Base-by-base conservation (phyloP, 2,888 invertebrate species). In the Nomada fabriciana region DNA sequence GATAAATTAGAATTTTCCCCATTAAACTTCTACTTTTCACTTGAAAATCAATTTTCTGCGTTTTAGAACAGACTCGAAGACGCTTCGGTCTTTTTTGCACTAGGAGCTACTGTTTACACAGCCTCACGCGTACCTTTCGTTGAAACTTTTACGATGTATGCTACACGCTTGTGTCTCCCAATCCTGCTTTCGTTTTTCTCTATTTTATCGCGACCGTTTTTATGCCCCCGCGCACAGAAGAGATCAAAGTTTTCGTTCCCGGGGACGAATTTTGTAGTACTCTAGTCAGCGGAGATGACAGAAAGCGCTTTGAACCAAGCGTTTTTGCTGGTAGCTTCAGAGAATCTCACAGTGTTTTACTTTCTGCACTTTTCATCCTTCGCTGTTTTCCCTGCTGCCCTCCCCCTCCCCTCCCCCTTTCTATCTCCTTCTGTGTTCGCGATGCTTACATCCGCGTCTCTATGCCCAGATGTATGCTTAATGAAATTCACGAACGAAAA, bases 241-340 rank as follows among this genome's bases (percentile, higher is more conserved):
- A 84, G 86, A 84, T 84, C 72, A 80, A 86, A 87, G 84, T 83
- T 87, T 81, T 63, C 72, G 63, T 79, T 75, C 36, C 67, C 79
- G 52, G 69, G 61, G 76, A 83, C 63, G 82, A 81, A 84, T 84
- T 82, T 82, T 71, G 74, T 61, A 77, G 71, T 63, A 36, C 47
- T 71, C 73, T 42, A 75, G 84, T 84, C 84, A 75, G 23, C 75
- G 82, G 53, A 43, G 74, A 65, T 42, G 73, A 65, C 73, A 65
- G 68, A 68, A 59, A 76, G 63, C 53, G 75, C 76, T 76, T 80
- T 76, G 75, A 76, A 70, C 69, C 76, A 53, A n/a, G 55, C 74
- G 81, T 75, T 76, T 74, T 77, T 52, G 63, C 80, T 43, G 65
- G 63, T 59, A 29, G 70, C 70, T 60, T 55, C 67, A 70, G 63